Base-by-base conservation (phyloP, 2,113 vertebrate species). In the Gobiocypris rarus region DNA sequence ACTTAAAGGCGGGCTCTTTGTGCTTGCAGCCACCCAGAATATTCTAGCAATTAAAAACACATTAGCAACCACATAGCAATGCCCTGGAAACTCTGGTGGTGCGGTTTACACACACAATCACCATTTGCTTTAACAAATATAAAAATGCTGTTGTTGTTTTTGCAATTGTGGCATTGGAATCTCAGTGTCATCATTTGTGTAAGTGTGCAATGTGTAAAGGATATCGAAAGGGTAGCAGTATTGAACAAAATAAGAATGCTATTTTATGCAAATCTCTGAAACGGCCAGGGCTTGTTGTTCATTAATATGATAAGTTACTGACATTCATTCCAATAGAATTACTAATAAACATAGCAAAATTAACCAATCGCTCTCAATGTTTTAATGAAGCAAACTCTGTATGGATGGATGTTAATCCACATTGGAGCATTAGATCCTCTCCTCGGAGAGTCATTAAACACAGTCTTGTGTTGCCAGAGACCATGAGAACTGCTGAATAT, bases 401-500 rank as follows among this genome's bases (percentile, higher is more conserved):
- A 67, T 31, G 43, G 26, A 34, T 81, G 45, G 59, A 26, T 22
- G 41, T 34, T 80, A 48, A 67, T 67, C 26, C 15, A 50, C 0
- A 4, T 50, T 67, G 43, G 22, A 19, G 26, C 78, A 80, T 80
- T 45, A 14, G 13, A 75, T 61, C 38, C 54, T 9, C 8, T 65
- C 77, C 59, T 80, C 41, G 50, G 41, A 80, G 77, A 79, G 24
- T 63, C 76, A 79, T 79, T 79, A 79, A 79, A 79, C 26, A 58
- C 38, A 63, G 24, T 63, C 73, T 75, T 75, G 45, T 79, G 76
- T 56, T 43, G 34, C 48, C 73, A 54, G 54, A 78, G 71, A 43
- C 54, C 58, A 63, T 2, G 56, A 26, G 58, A 79, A 17, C 22
- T 0, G 34, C 31, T 78, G 52, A 78, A 79, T 63, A 45, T 63